These are phyloP conservation scores for Charina bottae DNA, from an alignment of 2,113 vertebrate genomes.

Conservation along the genomic window DNA sequence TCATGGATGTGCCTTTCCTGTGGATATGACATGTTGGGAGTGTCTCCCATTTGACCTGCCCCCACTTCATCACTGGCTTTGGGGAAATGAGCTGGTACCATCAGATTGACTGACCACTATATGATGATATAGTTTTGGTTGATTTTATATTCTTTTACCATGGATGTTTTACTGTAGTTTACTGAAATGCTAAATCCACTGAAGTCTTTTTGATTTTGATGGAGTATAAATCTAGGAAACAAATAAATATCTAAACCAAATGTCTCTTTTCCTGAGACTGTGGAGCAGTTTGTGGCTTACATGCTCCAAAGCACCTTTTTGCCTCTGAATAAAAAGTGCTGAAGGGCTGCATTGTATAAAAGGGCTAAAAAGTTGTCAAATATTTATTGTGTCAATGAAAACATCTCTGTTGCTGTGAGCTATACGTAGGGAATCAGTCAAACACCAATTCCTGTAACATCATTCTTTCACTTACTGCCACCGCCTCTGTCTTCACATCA, in stretches of 20 bases:
- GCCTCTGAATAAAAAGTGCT: background rate
- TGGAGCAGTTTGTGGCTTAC: background rate
- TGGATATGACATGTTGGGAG: background rate
- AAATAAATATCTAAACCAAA: background rate
- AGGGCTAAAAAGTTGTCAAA: background rate
- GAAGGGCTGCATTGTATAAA: background rate
- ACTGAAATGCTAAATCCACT: background rate
- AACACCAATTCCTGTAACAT: background rate
- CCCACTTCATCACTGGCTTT: background rate
- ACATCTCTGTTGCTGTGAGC: background rate
- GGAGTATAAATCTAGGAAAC: background rate
- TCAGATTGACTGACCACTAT: background rate
- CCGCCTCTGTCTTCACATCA: conserved; percentile 88
- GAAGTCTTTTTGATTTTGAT: background rate
- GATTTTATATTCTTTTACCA: background rate
- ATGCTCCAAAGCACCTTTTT: background rate
- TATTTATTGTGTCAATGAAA: background rate
- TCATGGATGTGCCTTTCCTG: background rate
- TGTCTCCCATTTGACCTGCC: background rate
- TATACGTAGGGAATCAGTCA: background rate
- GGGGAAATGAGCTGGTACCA: background rate
- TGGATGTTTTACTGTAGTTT: background rate
- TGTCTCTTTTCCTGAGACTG: background rate
- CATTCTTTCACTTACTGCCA: conserved; percentile 79
- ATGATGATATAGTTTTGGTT: background rate